These are phyloP conservation scores for Prolemur simus DNA, from an alignment of 2,113 vertebrate genomes.

Conservation along the genomic window DNA sequence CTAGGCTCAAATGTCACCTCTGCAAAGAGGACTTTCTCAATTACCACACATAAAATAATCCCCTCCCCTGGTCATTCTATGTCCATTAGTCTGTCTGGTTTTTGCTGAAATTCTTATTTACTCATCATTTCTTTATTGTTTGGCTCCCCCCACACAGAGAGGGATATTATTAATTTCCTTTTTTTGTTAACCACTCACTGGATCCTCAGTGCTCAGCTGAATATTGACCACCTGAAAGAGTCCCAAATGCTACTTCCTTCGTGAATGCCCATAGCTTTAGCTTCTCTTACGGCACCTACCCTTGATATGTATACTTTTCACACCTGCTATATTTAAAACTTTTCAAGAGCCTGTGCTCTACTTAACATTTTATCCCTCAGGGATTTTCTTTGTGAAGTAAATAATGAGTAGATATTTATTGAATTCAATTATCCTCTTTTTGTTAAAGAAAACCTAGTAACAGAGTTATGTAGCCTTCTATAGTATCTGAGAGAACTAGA, in stretches of 20 bases:
- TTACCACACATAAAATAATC: background rate
- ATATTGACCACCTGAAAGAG: background rate
- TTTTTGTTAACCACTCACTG: background rate
- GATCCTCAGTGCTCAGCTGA: background rate
- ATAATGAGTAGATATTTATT: background rate
- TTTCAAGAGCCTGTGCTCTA: background rate
- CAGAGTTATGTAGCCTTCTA: background rate
- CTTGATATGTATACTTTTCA: background rate
- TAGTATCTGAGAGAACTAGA: background rate
- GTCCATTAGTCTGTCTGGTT: background rate
- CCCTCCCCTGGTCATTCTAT: background rate
- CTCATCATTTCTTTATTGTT: background rate
- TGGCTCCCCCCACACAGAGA: background rate
- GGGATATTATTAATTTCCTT: background rate
- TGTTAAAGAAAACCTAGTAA: constrained; percentile 19
- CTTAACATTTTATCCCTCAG: background rate
- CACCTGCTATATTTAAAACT: background rate
- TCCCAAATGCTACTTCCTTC: background rate
- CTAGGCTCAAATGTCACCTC: background rate
- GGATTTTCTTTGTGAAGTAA: background rate
- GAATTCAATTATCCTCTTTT: constrained; percentile 1
- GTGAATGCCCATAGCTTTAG: background rate
- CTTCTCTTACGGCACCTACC: fast-evolving
- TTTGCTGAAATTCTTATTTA: background rate
- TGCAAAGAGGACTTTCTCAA: background rate